phyloP scores from a whole-genome alignment of 2,797 vertebrate species.

The Streptopelia turtur region DNA sequence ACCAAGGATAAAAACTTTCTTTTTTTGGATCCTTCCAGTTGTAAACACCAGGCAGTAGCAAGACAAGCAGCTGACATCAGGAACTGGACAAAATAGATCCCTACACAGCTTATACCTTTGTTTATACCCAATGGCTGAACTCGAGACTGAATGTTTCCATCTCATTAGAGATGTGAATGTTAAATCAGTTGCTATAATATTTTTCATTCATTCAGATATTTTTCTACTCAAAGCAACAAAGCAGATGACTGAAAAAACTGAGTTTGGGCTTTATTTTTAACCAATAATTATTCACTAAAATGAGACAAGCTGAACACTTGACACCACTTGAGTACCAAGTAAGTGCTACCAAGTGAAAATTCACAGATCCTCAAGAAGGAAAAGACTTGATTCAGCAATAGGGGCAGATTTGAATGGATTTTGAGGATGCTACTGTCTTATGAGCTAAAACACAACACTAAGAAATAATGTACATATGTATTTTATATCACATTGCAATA shows the following conservation, averaged over 20 bases:
- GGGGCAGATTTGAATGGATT: background rate
- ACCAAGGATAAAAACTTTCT: background rate
- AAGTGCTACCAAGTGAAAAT: background rate
- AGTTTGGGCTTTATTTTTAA: background rate
- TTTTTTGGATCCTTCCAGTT: background rate
- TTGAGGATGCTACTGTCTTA: background rate
- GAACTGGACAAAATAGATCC: background rate
- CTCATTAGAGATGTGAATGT: background rate
- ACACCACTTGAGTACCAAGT: background rate
- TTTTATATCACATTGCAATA: background rate
- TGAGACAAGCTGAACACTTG: background rate
- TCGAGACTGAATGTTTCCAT: background rate
- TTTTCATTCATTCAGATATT: background rate
- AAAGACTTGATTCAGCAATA: background rate
- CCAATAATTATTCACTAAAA: background rate
- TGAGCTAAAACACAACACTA: background rate
- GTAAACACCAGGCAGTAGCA: background rate
- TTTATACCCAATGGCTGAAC: background rate
- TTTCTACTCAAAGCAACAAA: background rate
- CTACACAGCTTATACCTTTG: background rate
- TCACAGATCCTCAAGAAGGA: background rate
- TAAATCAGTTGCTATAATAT: background rate
- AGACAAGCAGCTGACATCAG: background rate
- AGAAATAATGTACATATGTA: background rate
- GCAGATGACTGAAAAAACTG: background rate